Evolutionary conservation across 2,888 invertebrate species (phyloP), one percentile per base, ranked within the genome.

Genomic region (Papilio gigon): DNA sequence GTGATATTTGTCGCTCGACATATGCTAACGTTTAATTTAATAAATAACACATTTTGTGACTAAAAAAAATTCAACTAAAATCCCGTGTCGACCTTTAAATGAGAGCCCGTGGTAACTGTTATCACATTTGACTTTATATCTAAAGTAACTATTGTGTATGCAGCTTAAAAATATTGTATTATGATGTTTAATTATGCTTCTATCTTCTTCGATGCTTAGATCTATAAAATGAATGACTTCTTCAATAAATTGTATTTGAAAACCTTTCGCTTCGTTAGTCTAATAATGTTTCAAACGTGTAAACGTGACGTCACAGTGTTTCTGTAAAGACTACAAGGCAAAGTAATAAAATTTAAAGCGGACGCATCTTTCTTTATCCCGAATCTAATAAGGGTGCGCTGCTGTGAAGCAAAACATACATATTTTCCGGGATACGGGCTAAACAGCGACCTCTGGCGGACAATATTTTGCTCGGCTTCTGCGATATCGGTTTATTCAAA

Each of bases 401-500:
- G 76, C 75, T 79, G 75, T 77, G 77, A 82, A 79, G 82, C 84
- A 85, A 86, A 88, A 85, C 86, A 86, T 79, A 81, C 83, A 86
- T 86, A 88, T 89, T 87, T 80, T 72, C 75, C 74, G 72, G 62
- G 72, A 67, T 74, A 70, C 71, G 70, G 79, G 84, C 84, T 85
- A 88, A 83, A 80, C 76, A 82, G 82, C 84, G 86, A 88, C 85
- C 87, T 87, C 85, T 80, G 78, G 82, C 82, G 88, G 88, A 89
- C 89, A 88, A 90, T 91, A 91, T 92, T 90, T 90, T 87, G 87
- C 83, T 84, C 84, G 81, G 82, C 83, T 84, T 76, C 84, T 81
- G 77, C 81, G 84, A 85, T 90, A 90, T 90, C 89, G 87, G 89
- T 90, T 90, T 91, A 91, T 91, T 90, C 90, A 91, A 90, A 91